Percentiles rank a stretch among this genome's conserved stretches.
These are phyloP conservation scores for Arctia plantaginis DNA, from an alignment of 2,888 invertebrate species.

Conservation along the genomic window DNA sequence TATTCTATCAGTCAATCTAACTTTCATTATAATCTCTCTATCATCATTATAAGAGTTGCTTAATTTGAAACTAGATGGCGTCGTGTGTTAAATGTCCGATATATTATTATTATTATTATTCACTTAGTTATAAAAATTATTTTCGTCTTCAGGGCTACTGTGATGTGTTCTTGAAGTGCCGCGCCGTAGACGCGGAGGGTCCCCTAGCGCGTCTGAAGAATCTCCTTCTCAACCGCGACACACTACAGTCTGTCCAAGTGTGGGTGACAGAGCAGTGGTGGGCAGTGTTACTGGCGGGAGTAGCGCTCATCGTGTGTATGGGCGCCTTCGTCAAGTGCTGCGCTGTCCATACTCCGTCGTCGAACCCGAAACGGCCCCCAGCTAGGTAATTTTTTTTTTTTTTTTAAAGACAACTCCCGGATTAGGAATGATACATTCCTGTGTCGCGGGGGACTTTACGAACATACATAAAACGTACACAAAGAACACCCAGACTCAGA, in stretches of 20 bases:
- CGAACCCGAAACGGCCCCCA: constrained; percentile 98
- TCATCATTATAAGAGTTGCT: too few relatives aligned
- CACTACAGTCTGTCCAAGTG: constrained; percentile 94
- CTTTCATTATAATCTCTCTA: too few relatives aligned
- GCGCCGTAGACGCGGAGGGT: constrained; percentile 99
- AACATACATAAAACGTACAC: too few relatives aligned
- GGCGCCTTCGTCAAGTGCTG: constrained; percentile 99
- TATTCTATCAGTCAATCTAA: too few relatives aligned
- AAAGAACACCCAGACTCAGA: too few relatives aligned
- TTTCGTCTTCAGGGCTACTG: constrained; percentile 94
- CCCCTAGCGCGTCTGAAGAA: constrained; percentile 98
- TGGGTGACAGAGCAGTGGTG: constrained; percentile 99
- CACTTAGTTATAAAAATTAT: too few relatives aligned
- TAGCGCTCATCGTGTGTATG: constrained; percentile 97
- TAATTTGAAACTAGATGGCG: too few relatives aligned
- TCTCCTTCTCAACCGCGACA: constrained; percentile 96
- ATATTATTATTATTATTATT: too few relatives aligned
- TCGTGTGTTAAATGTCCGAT: too few relatives aligned
- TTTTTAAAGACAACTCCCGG: too few relatives aligned
- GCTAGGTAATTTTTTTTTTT: constrained; percentile 86
- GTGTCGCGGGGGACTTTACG: too few relatives aligned
- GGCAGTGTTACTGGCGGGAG: constrained; percentile 96
- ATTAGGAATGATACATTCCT: too few relatives aligned
- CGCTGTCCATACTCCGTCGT: constrained; percentile 99
- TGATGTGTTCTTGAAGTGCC: constrained; percentile 99